phyloP scores from a whole-genome alignment of 1,140 invertebrate species.

The Dryas iulia region DNA sequence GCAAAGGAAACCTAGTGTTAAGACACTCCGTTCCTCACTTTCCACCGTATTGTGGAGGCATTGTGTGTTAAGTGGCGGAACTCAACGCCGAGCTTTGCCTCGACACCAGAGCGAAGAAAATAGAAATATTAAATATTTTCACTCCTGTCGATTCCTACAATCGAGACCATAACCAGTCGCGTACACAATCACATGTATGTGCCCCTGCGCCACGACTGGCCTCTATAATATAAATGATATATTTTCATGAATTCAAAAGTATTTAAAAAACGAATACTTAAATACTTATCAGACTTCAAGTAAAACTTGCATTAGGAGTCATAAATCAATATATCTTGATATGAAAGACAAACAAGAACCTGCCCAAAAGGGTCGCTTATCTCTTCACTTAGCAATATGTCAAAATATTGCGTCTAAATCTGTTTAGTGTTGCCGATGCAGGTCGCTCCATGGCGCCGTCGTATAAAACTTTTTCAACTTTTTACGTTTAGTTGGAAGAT shows the following conservation, averaged over 20 bases:
- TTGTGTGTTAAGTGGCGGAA: no score
- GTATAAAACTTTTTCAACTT: background rate
- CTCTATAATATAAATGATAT: no score
- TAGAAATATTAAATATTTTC: no score
- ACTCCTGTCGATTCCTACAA: no score
- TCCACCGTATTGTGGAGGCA: no score
- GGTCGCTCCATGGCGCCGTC: background rate
- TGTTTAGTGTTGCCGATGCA: conserved; percentile 7
- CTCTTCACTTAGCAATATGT: conserved; percentile 64
- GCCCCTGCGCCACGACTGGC: no score
- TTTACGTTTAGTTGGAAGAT: background rate
- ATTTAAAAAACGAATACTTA: background rate
- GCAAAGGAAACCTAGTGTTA: background rate
- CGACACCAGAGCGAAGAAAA: no score
- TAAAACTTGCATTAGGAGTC: conserved; percentile 1
- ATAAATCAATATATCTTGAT: conserved; percentile 1
- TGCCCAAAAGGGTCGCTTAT: conserved; percentile 51
- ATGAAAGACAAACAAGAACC: background rate
- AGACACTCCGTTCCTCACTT: background rate
- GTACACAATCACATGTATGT: no score
- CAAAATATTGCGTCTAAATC: conserved; percentile 57
- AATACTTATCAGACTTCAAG: background rate
- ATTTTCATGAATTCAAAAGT: no score
- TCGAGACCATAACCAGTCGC: no score
- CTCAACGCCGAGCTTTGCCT: no score